These are phyloP conservation scores for Synanthedon myopaeformis DNA, from an alignment of 2,888 invertebrate genomes.

Conservation along the genomic window DNA sequence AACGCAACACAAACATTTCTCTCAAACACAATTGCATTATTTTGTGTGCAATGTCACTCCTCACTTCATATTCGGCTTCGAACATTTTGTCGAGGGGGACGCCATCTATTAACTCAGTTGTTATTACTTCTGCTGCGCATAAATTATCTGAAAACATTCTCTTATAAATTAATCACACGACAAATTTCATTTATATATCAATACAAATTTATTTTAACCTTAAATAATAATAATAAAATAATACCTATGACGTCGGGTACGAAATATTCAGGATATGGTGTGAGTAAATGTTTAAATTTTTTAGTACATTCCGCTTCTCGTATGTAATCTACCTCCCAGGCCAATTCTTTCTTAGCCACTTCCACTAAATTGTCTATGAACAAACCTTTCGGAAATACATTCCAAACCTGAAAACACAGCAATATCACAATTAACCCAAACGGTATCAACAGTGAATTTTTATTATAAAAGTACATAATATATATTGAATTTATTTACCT, in stretches of 20 bases:
- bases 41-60: constrained; percentile 79
- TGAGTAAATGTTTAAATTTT: constrained; percentile 78
- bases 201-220: too few species aligned
- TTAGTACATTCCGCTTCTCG: constrained; percentile 92
- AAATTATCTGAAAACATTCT: constrained; percentile 71
- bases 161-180: too few species aligned
- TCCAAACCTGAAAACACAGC: constrained; percentile 74
- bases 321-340: constrained; percentile 96
- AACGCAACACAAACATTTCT: constrained; percentile 90
- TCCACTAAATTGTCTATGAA: constrained; percentile 93
- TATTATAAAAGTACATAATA: too few species aligned
- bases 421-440: too few species aligned
- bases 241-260: constrained; percentile 89
- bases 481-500: constrained; percentile 34
- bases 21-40: constrained; percentile 86
- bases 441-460: too few species aligned
- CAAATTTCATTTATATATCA: too few species aligned
- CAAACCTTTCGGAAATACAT: constrained; percentile 95
- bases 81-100: constrained; percentile 91
- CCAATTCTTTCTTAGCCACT: constrained; percentile 93
- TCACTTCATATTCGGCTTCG: constrained; percentile 77
- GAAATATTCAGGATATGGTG: constrained; percentile 83
- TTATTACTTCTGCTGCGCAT: constrained; percentile 84
- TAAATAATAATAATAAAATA: too few species aligned
- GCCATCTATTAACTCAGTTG: constrained; percentile 93